phyloP scores from a whole-genome alignment of 1,140 invertebrate genomes.

The Eriosoma lanigerum region DNA sequence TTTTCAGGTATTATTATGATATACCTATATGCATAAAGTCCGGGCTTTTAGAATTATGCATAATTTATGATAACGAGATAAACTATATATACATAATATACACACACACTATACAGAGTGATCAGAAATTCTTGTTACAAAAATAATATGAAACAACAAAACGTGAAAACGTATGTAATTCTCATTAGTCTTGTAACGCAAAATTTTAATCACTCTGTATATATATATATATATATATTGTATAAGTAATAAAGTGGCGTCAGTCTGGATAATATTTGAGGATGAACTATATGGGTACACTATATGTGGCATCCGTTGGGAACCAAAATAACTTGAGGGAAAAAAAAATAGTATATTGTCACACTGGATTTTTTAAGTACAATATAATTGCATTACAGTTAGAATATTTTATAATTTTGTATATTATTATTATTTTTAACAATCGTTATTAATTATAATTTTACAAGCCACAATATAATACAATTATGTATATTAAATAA shows the following conservation, averaged over 20 bases:
- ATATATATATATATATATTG: conserved; percentile 1
- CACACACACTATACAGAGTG: too few species aligned
- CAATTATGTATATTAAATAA: neutral
- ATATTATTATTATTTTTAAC: neutral
- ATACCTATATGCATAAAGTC: conserved; percentile 2
- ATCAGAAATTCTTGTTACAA: too few species aligned
- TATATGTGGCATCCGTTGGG: too few species aligned
- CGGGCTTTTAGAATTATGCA: conserved; percentile 29
- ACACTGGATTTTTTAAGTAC: neutral
- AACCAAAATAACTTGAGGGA: neutral
- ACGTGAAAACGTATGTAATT: too few species aligned
- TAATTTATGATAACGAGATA: conserved; percentile 44
- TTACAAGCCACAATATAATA: neutral
- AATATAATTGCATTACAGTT: neutral
- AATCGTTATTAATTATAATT: neutral
- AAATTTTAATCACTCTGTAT: too few species aligned
- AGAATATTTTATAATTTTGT: neutral
- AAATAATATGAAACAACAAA: too few species aligned
- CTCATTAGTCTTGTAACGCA: too few species aligned
- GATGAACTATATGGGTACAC: neutral
- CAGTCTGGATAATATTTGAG: conserved; percentile 20
- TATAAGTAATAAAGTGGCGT: conserved; percentile 32
- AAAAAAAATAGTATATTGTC: neutral
- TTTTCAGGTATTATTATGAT: neutral
- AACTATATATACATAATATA: neutral